Base-by-base conservation (phyloP, 1,140 invertebrate species). In the Druon quercuslanigerum region DNA sequence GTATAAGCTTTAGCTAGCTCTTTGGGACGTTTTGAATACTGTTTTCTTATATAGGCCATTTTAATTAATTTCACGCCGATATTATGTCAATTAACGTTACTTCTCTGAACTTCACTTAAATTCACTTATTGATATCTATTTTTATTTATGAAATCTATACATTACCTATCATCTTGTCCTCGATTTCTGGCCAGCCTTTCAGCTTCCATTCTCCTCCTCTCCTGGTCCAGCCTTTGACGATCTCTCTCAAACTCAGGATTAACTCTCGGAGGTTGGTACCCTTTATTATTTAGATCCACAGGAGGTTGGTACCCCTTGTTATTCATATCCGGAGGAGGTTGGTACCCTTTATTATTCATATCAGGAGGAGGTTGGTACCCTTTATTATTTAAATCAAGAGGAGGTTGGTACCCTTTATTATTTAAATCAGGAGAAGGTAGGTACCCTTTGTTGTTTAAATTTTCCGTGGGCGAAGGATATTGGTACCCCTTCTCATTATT, bases 181-280 rank as follows among this genome's bases (percentile, higher is more conserved):
- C 73, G 16, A 20, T 16, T 74, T 50, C 19, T 84, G 7, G 6
- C 72, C 71, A 50, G 54, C 19, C 51, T 72, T 16, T 57, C 56
- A 6, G 13, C 20, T 16, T 86, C 83, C 33, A 77, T 17, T 12
- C 73, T 75, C 19, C 50, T 71, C 20, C 72, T 84, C 51, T 79
- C 54, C 12, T 79, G 51, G 73, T 84, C 74, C 71, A 74, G 60
- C 16, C 51, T 78, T 51, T 57, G 73, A n/a, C 60, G 60, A 66
- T 78, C 73, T 81, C 66, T 57, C 56, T 66, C 60, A 7, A n/a
- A 66, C 25, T 66, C 60, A 7, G 4, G 13, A 66, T 66, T 66
- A 16, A 40, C 16, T 40, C 25, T 66, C 60, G 7, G 33, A 54
- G 52, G 52, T 54, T n/a, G 14, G 17, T 54, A 54, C 9, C 52